Evolutionary conservation across 2,797 vertebrate genomes (phyloP), one percentile per base, ranked within the genome.

Genomic region (Sebastes reedi): DNA sequence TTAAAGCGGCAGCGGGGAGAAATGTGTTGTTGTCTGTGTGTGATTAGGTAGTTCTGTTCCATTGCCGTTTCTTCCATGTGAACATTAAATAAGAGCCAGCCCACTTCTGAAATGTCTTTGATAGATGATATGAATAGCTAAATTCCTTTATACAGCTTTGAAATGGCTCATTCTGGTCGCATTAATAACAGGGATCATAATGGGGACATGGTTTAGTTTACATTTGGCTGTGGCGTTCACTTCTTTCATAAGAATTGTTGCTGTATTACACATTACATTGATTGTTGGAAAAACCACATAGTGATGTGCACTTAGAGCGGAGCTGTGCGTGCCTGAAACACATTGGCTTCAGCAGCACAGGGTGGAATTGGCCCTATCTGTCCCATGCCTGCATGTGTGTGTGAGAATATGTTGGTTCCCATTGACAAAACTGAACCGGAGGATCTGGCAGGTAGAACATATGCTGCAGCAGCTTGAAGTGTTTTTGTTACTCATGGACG

Each of bases 21-120:
- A 86, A 85, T 89, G 76, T 89, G 82, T 92, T 89, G 82, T 92
- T 93, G 88, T 87, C 93, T 94, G 95, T 83, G 78, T 93, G 89
- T 91, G 91, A 94, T 95, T 94, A 91, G 81, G 69, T 85, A 67
- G 78, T 78, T 92, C 68, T 88, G 83, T 88, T 90, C 70, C 79
- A 83, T 73, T 84, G 82, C 81, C 65, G 80, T 91, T 72, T 82
- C 75, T 92, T 91, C 88, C 86, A 93, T 94, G 86, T 89, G 87
- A 93, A 87, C 83, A 81, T 87, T 88, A 91, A 91, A 91, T 84
- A 85, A 79, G 82, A 92, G 87, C 83, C 89, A 92, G 89, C 84
- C 90, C 87, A 89, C 81, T 88, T 92, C 91, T 93, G 77, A 94
- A 75, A 90, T 73, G 36, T 66, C 88, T 93, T 94, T 94, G 92